A percentile compares a stretch with the other conserved stretches of the same genome.
These are phyloP conservation scores for Polydrusus cervinus DNA, from an alignment of 2,888 invertebrate genomes.

Conservation along the genomic window DNA sequence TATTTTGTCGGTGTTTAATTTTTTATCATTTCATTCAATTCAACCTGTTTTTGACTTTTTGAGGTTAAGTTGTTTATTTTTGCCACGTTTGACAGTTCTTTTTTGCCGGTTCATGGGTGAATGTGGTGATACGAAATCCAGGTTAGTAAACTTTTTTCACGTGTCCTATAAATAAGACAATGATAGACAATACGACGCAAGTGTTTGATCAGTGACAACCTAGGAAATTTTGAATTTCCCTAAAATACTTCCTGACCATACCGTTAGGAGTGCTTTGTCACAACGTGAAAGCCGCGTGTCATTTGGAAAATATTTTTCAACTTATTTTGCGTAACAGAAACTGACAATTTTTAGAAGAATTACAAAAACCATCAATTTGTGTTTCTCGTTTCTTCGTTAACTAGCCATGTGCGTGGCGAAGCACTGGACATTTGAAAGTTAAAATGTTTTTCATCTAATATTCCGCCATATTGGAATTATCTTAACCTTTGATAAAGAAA, in stretches of 20 bases:
- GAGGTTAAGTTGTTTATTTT: slow-evolving; percentile 60
- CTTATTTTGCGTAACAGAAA: slow-evolving; percentile 68
- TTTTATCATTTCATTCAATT: slow-evolving; percentile 17
- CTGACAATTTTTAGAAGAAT: slow-evolving; percentile 66
- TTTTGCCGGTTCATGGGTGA: slow-evolving; percentile 33
- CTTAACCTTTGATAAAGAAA: slow-evolving; percentile 71
- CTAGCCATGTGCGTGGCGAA: slow-evolving; percentile 57
- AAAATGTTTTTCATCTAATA: slow-evolving; percentile 68
- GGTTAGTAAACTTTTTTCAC: background rate
- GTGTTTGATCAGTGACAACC: slow-evolving; percentile 18
- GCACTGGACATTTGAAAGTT: slow-evolving; percentile 46
- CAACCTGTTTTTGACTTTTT: slow-evolving; percentile 47
- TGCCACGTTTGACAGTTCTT: slow-evolving; percentile 57
- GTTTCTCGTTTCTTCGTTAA: slow-evolving; percentile 30
- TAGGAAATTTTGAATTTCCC: slow-evolving; percentile 39
- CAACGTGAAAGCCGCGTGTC: slow-evolving; percentile 73
- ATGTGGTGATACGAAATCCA: background rate
- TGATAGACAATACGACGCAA: slow-evolving; percentile 30
- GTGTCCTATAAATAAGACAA: slow-evolving; percentile 9
- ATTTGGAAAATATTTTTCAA: slow-evolving; percentile 69
- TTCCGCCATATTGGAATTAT: slow-evolving; percentile 71
- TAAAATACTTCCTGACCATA: slow-evolving; percentile 61
- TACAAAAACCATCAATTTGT: slow-evolving; percentile 44
- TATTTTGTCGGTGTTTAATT: slow-evolving; percentile 64
- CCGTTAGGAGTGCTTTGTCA: slow-evolving; percentile 69